Evolutionary conservation across 2,113 vertebrate genomes (phyloP).

Genomic region (Falco punctatus): DNA sequence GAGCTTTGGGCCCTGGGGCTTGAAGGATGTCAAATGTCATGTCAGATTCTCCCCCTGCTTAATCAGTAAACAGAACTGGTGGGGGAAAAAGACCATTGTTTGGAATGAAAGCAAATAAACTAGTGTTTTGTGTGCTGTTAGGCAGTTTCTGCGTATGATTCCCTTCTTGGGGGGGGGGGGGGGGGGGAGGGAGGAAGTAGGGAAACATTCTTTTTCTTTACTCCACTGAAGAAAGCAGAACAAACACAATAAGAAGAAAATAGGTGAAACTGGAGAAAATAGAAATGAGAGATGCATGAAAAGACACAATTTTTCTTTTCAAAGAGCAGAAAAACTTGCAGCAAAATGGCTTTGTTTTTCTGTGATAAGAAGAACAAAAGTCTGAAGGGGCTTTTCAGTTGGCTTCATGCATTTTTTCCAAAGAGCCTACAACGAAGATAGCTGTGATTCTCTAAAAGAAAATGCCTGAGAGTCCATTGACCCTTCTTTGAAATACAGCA

Average conservation of each 20-base stretch:
- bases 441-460: neutral
- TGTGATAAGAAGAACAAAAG: neutral
- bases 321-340: neutral
- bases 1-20: neutral
- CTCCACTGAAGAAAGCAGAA: neutral
- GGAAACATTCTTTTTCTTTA: neutral
- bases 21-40: neutral
- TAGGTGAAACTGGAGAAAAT: neutral
- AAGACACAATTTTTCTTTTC: neutral
- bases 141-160: neutral
- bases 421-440: neutral
- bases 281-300: neutral
- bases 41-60: neutral
- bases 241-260: neutral
- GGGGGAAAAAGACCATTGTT: neutral
- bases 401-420: neutral
- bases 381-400: neutral
- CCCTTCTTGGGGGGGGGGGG: neutral
- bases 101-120: neutral
- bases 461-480: neutral
- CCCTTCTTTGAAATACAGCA: neutral
- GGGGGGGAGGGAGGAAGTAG: neutral
- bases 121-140: neutral
- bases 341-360: neutral
- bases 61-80: neutral